Evolutionary conservation across 1,140 invertebrate species (phyloP).

Genomic region (Chelonus insularis): DNA sequence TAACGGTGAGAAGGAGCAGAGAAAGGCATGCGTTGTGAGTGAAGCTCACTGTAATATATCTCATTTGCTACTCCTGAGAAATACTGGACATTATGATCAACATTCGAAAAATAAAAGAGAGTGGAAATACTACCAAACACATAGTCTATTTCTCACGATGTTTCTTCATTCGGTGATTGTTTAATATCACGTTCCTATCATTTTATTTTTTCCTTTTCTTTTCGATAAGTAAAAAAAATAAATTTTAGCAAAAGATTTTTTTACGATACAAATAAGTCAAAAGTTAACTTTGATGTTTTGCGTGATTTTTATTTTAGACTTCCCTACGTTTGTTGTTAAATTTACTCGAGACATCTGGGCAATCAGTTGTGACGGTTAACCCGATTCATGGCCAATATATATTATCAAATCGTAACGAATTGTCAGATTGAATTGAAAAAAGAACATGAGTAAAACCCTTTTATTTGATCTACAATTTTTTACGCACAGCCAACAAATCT

Average conservation of each 20-base stretch:
- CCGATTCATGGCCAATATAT: slow-evolving; percentile 40
- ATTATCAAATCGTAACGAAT: slow-evolving; percentile 56
- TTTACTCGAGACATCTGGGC: slow-evolving; percentile 27
- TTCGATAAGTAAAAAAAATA: no score
- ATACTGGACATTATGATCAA: slow-evolving; percentile 35
- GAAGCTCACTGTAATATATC: slow-evolving; percentile 12
- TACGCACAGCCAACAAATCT: slow-evolving; percentile 52
- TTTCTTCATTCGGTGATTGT: slow-evolving; percentile 14
- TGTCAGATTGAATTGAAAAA: slow-evolving; percentile 31
- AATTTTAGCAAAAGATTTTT: no score
- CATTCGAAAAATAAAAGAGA: slow-evolving; percentile 20
- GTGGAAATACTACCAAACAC: slow-evolving; percentile 35
- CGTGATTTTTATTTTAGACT: no score
- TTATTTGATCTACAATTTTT: slow-evolving; percentile 58
- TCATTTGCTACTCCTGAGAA: slow-evolving; percentile 30
- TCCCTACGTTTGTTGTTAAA: no score
- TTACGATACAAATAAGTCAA: no score
- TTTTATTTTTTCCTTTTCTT: slow-evolving; percentile 6
- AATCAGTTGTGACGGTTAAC: slow-evolving; percentile 25
- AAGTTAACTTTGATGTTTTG: no score
- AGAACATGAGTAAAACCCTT: slow-evolving; percentile 36
- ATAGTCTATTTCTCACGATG: slow-evolving; percentile 48
- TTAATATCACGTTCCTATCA: not conserved
- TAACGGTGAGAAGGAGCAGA: not conserved
- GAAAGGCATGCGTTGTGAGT: not conserved